Base-by-base conservation (phyloP, 2,113 vertebrate genomes). In the Triplophysa tibetana region DNA sequence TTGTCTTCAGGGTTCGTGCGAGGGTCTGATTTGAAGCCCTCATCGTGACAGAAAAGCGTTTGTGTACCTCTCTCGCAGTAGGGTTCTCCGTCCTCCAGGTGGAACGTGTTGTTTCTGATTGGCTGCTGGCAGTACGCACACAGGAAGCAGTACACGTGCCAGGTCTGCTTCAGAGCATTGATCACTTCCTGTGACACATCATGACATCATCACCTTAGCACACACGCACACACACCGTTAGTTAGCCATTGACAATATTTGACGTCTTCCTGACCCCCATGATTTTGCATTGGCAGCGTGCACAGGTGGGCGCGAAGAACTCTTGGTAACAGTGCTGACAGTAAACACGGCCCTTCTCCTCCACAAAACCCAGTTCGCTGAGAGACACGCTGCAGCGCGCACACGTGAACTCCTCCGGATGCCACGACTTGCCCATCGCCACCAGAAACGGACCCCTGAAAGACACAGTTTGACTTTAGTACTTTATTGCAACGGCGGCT, bases 121-220 rank as follows among this genome's bases (percentile, higher is more conserved):
- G 98, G 98, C 79, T 96, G 95, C 54, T 95, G 94, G 90, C 97
- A 99, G 86, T 95, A 94, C 33, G 91, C 92, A 77, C 98, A 99
- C 80, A 98, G 90, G 14, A 99, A 99, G 86, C 98, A 99, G 88
- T 94, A 94, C 82, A 98, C 94, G 0, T 99, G 98, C 96, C 96
- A 99, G 79, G 96, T 97, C 88, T 98, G 96, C 88, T 99, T 99
- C 91, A 99, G 90, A 80, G 97, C 98, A 89, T 96, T 99, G 91
- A 98, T 98, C 84, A 98, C 93, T 92, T 99, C 96, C 97, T 99
- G 90, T 85, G 84, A n/a, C 70, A 82, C 19, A 56, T 56, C 8
- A 84, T 60, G 23, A 48, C 50, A 41, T 61, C n/a, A 43, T 74
- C 41, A 29, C 4, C 9, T 13, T 29, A 9, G 64, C 60, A 41